Base-by-base conservation (phyloP, 1,140 invertebrate species). In the Phocides pigmalion region DNA sequence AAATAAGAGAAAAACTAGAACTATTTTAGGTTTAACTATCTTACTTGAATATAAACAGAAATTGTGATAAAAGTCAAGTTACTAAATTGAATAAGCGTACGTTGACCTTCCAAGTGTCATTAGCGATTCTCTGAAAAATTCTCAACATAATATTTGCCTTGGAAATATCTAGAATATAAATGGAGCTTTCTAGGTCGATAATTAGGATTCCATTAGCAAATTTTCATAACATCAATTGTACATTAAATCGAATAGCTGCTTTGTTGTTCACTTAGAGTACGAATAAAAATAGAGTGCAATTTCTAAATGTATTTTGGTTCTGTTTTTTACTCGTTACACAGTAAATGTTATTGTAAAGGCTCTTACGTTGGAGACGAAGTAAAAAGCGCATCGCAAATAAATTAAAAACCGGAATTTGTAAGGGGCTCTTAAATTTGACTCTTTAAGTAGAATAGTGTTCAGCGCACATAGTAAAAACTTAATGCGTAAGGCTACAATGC, bases 191-290 rank as follows among this genome's bases (percentile, higher is more conserved):
- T n/a, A 9, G 16, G 5, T 14, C 11, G 15, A 53, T 53, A 53
- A 37, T 53, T 53, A 37, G n/a, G 28, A 51, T 51, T 35, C 47
- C 47, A 50, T 50, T 51, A 37, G 49, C 4, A 11, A 51, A 37
- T 37, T 37, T 35, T 50, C 47, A 50, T 50, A 35, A 32, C 25
- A 50, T 50, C 47, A 50, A 32, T 50, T 50, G 2, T 16, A 35
- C 47, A 50, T 50, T 50, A 50, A 50, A 50, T 50, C 8, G 15
- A 51, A 51, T 51, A 16, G 28, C 20, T 12, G 11, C 16, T 35
- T 16, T 39, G 35, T 39, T 14, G 35, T 39, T 39, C 3, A 3
- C 35, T 39, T 1, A 5, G 35, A 39, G 35, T 2, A 14, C 3
- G 4, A 39, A 39, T 39, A 39, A 14, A 12, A 39, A 14, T 14